Evolutionary conservation across 2,888 invertebrate genomes (phyloP).

Genomic region (Nomada fabriciana): DNA sequence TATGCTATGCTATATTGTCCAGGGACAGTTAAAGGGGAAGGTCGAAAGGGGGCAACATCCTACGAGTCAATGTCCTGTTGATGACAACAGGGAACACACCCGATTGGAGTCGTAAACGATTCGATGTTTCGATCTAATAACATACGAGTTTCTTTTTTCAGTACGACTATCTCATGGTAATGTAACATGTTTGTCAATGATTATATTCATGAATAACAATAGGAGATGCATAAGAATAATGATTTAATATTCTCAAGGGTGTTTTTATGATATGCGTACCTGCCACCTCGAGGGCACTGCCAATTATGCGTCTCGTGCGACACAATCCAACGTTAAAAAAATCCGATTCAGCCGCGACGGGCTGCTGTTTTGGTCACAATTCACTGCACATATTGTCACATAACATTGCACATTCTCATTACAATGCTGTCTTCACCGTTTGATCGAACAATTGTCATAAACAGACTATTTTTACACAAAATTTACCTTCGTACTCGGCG

Average conservation of each 20-base stretch:
- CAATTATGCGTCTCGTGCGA: slow-evolving; percentile 69
- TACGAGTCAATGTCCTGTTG: slow-evolving; percentile 75
- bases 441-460: slow-evolving; percentile 18
- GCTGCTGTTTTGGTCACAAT: slow-evolving; percentile 78
- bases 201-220: neutral
- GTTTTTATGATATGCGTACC: slow-evolving; percentile 64
- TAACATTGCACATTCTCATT: slow-evolving; percentile 58
- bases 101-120: slow-evolving; percentile 55
- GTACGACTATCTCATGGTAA: slow-evolving; percentile 21
- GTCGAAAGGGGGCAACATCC: slow-evolving; percentile 64
- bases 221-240: neutral
- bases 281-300: slow-evolving; percentile 67
- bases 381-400: slow-evolving; percentile 74
- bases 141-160: neutral
- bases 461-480: slow-evolving; percentile 52
- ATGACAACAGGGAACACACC: slow-evolving; percentile 72
- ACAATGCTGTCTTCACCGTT: slow-evolving; percentile 28
- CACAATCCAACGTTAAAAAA: slow-evolving; percentile 61
- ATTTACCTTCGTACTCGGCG: slow-evolving; percentile 70
- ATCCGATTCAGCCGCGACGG: slow-evolving; percentile 72
- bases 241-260: slow-evolving; percentile 4
- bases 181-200: neutral
- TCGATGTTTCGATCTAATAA: slow-evolving; percentile 29
- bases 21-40: slow-evolving; percentile 46
- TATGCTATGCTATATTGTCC: slow-evolving; percentile 9